These are phyloP conservation scores for Lampris incognitus DNA, from an alignment of 2,113 vertebrate genomes.

Conservation along the genomic window DNA sequence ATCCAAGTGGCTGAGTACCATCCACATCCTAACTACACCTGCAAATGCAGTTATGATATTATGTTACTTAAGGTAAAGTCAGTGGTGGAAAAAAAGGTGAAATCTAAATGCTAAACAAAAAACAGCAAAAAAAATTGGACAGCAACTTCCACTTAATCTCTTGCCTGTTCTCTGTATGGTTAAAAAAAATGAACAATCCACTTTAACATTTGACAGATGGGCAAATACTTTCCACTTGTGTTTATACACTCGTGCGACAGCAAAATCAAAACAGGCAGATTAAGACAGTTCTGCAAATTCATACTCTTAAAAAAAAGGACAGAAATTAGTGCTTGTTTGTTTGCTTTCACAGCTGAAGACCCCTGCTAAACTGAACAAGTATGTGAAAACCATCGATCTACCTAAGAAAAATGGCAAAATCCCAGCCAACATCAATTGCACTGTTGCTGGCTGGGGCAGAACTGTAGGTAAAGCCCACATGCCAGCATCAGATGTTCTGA, in stretches of 20 bases:
- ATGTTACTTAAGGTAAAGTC: conserved; percentile 70
- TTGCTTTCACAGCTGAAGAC: conserved; percentile 59
- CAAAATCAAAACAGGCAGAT: background rate
- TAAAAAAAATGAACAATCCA: too few species aligned
- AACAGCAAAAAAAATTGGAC: too few species aligned
- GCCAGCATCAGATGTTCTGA: conserved; percentile 31
- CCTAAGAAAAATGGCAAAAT: conserved; percentile 38
- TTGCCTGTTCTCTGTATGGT: too few species aligned
- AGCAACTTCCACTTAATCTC: too few species aligned
- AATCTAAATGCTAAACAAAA: too few species aligned
- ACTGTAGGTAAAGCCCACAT: background rate
- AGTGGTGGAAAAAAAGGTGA: too few species aligned
- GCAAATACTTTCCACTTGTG: too few species aligned
- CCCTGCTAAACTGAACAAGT: conserved; percentile 49
- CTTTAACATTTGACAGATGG: too few species aligned
- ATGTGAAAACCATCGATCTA: conserved; percentile 43
- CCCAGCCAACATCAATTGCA: conserved; percentile 35
- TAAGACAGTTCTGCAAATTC: background rate
- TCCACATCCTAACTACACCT: conserved; percentile 29
- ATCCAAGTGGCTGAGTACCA: conserved; percentile 50
- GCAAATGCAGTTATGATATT: conserved; percentile 42
- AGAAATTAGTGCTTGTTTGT: background rate
- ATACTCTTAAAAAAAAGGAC: background rate
- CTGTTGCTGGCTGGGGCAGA: conserved; percentile 70
- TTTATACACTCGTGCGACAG: too few species aligned